Base-by-base conservation (phyloP, 1,140 invertebrate genomes). In the Drosophila persimilis region DNA sequence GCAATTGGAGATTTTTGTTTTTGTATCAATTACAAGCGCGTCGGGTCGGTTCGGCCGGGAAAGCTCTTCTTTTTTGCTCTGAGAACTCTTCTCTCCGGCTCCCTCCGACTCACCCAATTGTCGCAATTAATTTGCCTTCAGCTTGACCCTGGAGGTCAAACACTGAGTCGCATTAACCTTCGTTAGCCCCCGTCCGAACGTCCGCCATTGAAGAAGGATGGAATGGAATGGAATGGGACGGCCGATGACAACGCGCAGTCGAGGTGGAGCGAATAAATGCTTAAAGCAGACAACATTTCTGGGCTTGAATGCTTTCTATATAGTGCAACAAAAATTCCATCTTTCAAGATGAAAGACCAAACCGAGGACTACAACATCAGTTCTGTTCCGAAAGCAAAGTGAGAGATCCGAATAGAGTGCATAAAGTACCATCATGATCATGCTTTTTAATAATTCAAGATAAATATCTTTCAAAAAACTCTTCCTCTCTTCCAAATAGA, bases 111-210 rank as follows among this genome's bases (percentile, higher is more conserved):
- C 67, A 73, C 59, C 69, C 81, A 72, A 88, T 78, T 86, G 66
- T 41, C 65, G 70, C 83, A 88, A 88, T 86, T 86, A 86, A 88
- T 81, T 74, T 88, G 83, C 83, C 74, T 83, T 63, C 77, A 69
- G 75, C 84, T 88, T 88, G 83, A 86, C 83, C 83, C 71, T 39
- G 44, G 51, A 62, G 83, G 83, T 88, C 85, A 89, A 89, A 81
- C 88, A 89, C 80, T 75, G 86, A 57, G 35, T 47, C 85, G 85
- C 73, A 89, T 89, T 89, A 89, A 89, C 85, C 85, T 89, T 83
- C 80, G 85, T 89, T 89, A 85, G 85, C 85, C 85, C 73, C 77
- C 46, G 60, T 26, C 24, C 24, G 24, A 6, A 4, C 24, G 24
- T 26, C 67, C 62, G 41, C 66, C 78, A 86, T 86, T 81, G 74